A percentile compares a stretch with the other conserved stretches of the same genome.
phyloP scores from a whole-genome alignment of 1,140 invertebrate species.

The Danaus plexippus region DNA sequence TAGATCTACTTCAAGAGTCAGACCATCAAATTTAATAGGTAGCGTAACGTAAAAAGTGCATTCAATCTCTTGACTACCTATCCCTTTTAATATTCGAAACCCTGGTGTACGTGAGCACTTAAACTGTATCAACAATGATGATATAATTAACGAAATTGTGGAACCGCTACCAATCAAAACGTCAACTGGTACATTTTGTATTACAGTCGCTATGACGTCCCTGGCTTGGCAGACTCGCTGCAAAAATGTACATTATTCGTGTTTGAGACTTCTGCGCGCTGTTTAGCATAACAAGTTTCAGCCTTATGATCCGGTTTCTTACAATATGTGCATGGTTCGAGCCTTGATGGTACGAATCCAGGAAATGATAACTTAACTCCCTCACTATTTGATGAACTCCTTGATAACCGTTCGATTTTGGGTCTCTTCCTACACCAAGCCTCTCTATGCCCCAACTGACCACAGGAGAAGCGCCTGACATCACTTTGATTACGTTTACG shows the following conservation, averaged over 20 bases:
- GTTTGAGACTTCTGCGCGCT: conserved; percentile 7
- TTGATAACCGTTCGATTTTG: no score
- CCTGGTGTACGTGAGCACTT: conserved; percentile 9
- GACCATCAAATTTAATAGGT: conserved; percentile 12
- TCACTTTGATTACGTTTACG: conserved; percentile 4
- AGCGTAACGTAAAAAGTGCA: conserved; percentile 12
- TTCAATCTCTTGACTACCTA: conserved; percentile 20
- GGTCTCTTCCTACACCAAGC: conserved; percentile 2
- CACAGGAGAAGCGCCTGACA: conserved; percentile 10
- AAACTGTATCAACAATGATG: conserved; percentile 19
- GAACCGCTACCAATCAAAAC: conserved; percentile 26
- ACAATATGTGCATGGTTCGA: conserved; percentile 14
- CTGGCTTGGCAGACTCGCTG: neutral
- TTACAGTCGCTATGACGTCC: conserved; percentile 21
- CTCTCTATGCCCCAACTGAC: conserved; percentile 9
- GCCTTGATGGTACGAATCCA: conserved; percentile 1
- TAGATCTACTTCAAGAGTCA: conserved; percentile 18
- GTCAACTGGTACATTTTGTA: conserved; percentile 25
- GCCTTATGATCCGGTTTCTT: conserved; percentile 18
- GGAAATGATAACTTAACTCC: no score
- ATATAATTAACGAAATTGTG: conserved; percentile 21
- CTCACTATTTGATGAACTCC: no score
- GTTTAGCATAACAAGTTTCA: conserved; percentile 20
- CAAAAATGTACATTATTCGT: conserved; percentile 21
- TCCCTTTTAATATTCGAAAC: conserved; percentile 18